These are phyloP conservation scores for Eidolon helvum DNA, from an alignment of 2,113 vertebrate species.

Conservation along the genomic window DNA sequence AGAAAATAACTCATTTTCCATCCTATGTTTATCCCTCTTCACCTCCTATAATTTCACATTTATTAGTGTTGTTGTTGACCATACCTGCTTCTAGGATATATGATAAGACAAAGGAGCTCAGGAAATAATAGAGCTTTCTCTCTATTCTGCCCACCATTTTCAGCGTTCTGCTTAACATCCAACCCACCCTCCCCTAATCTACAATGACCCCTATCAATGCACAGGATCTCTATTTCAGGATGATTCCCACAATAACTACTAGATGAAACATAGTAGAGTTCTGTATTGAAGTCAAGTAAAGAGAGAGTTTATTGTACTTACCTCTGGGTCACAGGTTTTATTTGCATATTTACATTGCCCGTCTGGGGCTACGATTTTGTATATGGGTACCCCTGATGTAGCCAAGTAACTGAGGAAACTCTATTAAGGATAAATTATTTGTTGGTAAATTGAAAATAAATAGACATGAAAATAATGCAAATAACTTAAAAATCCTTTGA, in stretches of 20 bases:
- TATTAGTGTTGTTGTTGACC: neutral
- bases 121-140: neutral
- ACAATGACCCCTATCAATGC: neutral
- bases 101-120: neutral
- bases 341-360: constrained; percentile 90
- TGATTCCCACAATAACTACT: neutral
- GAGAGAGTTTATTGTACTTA: constrained; percentile 75
- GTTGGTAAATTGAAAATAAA: neutral
- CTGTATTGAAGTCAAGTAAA: neutral
- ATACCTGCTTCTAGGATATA: neutral
- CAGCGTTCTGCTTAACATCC: neutral
- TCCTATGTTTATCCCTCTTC: neutral
- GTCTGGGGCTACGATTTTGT: constrained; percentile 90
- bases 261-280: neutral
- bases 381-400: constrained; percentile 93
- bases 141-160: neutral
- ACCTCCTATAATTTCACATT: neutral
- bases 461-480: neutral
- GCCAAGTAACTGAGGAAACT: constrained; percentile 89
- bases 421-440: constrained; percentile 81
- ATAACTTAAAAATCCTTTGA: neutral
- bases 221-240: neutral
- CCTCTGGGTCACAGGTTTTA: constrained; percentile 91
- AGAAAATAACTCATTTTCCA: neutral
- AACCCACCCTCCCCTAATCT: neutral